Evolutionary conservation across 2,113 vertebrate species (phyloP).

Genomic region (Pseudolaguvia tuberculata): DNA sequence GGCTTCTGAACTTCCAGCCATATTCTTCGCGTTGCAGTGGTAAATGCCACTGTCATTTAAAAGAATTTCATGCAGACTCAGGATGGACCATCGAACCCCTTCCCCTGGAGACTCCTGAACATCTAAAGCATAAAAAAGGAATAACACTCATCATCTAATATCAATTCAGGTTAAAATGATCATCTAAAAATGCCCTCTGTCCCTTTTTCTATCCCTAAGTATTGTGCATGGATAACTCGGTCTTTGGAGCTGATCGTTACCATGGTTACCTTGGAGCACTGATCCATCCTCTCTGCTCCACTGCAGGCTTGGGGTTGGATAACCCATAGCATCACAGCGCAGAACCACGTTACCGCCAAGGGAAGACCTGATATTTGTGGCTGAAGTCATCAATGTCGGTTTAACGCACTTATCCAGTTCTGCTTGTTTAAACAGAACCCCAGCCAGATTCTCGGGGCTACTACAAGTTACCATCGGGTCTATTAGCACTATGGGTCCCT

Average conservation of each 20-base stretch:
- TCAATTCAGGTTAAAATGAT: not conserved
- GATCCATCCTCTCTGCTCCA: constrained; percentile 77
- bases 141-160: not conserved
- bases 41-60: constrained; percentile 86
- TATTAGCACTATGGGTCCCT: constrained; percentile 74
- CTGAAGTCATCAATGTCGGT: constrained; percentile 88
- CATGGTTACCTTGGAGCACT: constrained; percentile 79
- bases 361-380: constrained; percentile 86
- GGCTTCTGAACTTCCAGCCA: constrained; percentile 80
- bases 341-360: constrained; percentile 88
- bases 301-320: constrained; percentile 81
- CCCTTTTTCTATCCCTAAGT: too few species aligned
- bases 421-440: constrained; percentile 82
- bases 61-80: constrained; percentile 83
- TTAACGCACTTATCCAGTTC: constrained; percentile 87
- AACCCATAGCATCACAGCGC: constrained; percentile 85
- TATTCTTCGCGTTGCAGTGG: constrained; percentile 88
- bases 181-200: too few species aligned
- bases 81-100: constrained; percentile 90
- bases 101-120: constrained; percentile 90
- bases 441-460: constrained; percentile 79
- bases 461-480: constrained; percentile 80
- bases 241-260: constrained; percentile 58
- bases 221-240: too few species aligned
- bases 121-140: constrained; percentile 62